Evolutionary conservation across 2,113 vertebrate species (phyloP).

Genomic region (Salvelinus alpinus): DNA sequence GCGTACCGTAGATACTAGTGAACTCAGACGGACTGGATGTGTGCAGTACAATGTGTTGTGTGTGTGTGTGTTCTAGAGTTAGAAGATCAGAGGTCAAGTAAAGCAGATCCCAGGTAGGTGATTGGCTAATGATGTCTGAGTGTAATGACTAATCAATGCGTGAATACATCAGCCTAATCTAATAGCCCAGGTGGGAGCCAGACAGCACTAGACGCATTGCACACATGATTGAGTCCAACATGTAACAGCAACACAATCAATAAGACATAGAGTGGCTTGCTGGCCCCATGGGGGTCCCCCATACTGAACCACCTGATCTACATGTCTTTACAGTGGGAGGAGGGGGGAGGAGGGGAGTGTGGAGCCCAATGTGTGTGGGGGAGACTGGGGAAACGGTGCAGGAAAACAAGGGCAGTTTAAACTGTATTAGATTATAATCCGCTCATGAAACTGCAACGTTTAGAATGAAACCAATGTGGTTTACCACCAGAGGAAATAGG

Average conservation of each 20-base stretch:
- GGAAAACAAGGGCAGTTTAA: constrained; percentile 35
- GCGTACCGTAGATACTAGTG: neutral
- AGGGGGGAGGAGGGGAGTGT: constrained; percentile 20
- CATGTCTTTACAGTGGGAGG: constrained; percentile 60
- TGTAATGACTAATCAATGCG: constrained; percentile 97
- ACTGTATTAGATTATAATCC: constrained; percentile 66
- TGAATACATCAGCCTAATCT: constrained; percentile 97
- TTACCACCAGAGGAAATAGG: too few relatives aligned
- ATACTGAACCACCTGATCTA: constrained; percentile 59
- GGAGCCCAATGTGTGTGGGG: too few relatives aligned
- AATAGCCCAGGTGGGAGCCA: constrained; percentile 91
- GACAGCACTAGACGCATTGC: constrained; percentile 89
- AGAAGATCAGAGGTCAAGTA: constrained; percentile 64
- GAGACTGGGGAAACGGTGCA: constrained; percentile 29
- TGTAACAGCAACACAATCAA: constrained; percentile 88
- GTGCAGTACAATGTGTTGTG: neutral
- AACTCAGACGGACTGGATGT: neutral
- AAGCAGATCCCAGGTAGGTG: constrained; percentile 79
- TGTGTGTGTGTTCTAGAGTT: constrained; percentile 4
- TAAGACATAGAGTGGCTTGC: constrained; percentile 86
- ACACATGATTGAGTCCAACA: constrained; percentile 89
- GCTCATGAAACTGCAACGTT: constrained; percentile 50
- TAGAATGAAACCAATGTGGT: neutral
- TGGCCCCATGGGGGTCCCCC: constrained; percentile 73
- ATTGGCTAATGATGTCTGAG: constrained; percentile 91